These are phyloP conservation scores for Florisuga fusca DNA, from an alignment of 2,797 vertebrate species.

Conservation along the genomic window DNA sequence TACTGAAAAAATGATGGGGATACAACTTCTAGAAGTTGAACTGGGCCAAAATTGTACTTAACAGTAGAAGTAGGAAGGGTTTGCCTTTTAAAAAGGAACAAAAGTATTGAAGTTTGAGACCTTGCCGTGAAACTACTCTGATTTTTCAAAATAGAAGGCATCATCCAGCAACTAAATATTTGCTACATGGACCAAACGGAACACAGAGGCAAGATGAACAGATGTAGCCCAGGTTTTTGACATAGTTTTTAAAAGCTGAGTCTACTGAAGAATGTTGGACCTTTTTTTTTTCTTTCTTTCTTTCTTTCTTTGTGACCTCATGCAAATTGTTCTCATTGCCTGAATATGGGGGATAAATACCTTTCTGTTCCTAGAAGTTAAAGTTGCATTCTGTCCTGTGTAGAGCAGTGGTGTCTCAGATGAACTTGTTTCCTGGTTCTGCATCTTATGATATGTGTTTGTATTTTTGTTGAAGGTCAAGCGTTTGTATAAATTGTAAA, in stretches of 20 bases:
- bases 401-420: constrained; percentile 78
- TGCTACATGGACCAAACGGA: constrained; percentile 63
- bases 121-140: constrained; percentile 65
- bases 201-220: constrained; percentile 51
- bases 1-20: constrained; percentile 82
- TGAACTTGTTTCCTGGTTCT: constrained; percentile 82
- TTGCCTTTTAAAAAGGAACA: constrained; percentile 68
- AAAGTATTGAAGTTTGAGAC: constrained; percentile 64
- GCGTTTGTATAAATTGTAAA: constrained; percentile 96
- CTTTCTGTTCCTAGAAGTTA: constrained; percentile 73
- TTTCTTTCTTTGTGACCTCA: constrained; percentile 66
- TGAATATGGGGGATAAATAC: constrained; percentile 73
- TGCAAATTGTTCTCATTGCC: constrained; percentile 67
- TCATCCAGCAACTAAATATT: constrained; percentile 37
- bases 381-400: constrained; percentile 73
- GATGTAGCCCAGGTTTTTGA: constrained; percentile 54
- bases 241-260: constrained; percentile 34
- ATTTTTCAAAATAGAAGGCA: constrained; percentile 67
- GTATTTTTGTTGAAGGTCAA: constrained; percentile 87
- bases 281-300: constrained; percentile 28
- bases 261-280: constrained; percentile 64
- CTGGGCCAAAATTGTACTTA: constrained; percentile 82
- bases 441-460: constrained; percentile 82
- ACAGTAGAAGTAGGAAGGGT: constrained; percentile 78
- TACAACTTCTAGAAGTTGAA: constrained; percentile 75